phyloP scores from a whole-genome alignment of 2,888 invertebrate genomes.

The Metopia argyrocephala region DNA sequence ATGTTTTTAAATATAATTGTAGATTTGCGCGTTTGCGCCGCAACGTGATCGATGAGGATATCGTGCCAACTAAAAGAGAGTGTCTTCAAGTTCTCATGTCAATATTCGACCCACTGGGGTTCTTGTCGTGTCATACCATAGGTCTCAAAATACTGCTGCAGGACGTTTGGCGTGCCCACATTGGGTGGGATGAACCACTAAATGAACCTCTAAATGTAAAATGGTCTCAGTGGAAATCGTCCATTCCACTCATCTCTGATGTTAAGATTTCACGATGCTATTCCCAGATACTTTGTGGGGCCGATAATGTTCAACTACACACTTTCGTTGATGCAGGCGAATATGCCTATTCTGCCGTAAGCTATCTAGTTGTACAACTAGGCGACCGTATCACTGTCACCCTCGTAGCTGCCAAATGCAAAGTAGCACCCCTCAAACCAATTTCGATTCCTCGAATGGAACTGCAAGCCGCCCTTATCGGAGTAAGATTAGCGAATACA shows the following conservation, averaged over 20 bases:
- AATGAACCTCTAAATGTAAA: constrained; percentile 24
- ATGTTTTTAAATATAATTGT: no score
- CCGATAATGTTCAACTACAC: constrained; percentile 48
- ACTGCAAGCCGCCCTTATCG: constrained; percentile 6
- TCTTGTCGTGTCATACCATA: no score
- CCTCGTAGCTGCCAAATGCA: no score
- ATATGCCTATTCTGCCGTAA: constrained; percentile 41
- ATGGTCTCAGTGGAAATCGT: constrained; percentile 54
- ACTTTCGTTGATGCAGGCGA: constrained; percentile 62
- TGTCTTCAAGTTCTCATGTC: no score
- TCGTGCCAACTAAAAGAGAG: no score
- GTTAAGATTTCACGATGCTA: constrained; percentile 51
- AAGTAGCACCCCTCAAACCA: constrained; percentile 11
- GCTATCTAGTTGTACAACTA: constrained; percentile 32
- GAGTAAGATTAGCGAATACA: constrained; percentile 26
- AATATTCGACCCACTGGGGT: no score
- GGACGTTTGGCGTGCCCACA: constrained; percentile 63
- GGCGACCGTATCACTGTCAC: neutral
- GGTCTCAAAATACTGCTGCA: no score
- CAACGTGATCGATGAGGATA: no score
- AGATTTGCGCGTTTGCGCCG: no score
- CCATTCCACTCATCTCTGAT: constrained; percentile 39
- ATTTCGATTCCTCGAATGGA: constrained; percentile 15
- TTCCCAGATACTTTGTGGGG: no score
- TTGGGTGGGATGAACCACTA: constrained; percentile 51